Conservation (phyloP, 92 coral and sea anemone species). For the Palythoa heliodiscus region DNA sequence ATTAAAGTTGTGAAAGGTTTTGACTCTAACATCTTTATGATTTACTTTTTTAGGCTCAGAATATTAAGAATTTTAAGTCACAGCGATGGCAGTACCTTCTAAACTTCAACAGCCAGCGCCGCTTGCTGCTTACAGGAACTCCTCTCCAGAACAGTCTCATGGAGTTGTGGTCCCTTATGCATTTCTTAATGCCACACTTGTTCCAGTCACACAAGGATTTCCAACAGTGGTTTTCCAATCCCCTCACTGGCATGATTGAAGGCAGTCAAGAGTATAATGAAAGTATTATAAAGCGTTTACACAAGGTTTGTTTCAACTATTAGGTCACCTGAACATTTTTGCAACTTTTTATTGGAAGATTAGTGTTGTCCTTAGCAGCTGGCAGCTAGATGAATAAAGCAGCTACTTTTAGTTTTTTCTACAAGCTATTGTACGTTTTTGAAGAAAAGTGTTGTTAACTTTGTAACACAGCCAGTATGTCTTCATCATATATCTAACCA, state of each 20-base stretch:
- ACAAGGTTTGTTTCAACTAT: constrained; percentile 65
- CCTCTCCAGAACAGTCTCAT: constrained; percentile 97
- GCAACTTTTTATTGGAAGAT: too few species aligned
- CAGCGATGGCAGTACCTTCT: constrained; percentile 98
- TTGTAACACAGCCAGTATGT: too few species aligned
- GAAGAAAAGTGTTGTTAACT: too few species aligned
- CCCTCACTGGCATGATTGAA: constrained; percentile 99
- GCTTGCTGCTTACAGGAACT: constrained; percentile 95
- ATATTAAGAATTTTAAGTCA: constrained; percentile 99
- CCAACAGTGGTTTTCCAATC: constrained; percentile 99
- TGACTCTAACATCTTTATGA: background rate
- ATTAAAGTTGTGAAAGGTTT: background rate
- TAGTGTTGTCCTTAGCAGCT: too few species aligned
- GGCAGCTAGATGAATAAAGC: too few species aligned
- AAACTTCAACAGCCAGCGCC: constrained; percentile 94
- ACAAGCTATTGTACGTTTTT: too few species aligned
- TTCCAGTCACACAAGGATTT: constrained; percentile 98
- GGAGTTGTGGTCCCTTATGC: constrained; percentile 99
- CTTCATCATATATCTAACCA: too few species aligned
- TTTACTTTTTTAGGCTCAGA: constrained; percentile 79
- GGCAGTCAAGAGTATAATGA: constrained; percentile 99
- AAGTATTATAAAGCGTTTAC: constrained; percentile 89
- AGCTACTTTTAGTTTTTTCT: too few species aligned
- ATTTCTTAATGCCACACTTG: constrained; percentile 97
- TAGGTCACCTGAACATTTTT: background rate